These are phyloP conservation scores for Synanthedon vespiformis DNA, from an alignment of 2,888 invertebrate genomes.

Conservation along the genomic window DNA sequence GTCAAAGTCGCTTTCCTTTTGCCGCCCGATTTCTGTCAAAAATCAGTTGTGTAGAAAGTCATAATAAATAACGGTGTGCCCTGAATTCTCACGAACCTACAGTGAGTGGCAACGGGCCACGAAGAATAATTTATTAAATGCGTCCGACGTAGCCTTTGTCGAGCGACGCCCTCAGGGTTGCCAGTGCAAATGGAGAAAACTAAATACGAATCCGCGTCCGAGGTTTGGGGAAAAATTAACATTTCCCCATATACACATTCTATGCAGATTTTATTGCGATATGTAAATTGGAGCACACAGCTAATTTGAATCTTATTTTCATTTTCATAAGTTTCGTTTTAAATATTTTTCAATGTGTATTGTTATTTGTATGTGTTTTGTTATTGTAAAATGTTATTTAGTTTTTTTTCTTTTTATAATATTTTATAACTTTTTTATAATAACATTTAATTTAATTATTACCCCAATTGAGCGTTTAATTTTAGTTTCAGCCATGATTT, in stretches of 20 bases:
- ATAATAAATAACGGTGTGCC: constrained; percentile 32
- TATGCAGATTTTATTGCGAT: neutral
- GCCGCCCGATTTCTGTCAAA: constrained; percentile 10
- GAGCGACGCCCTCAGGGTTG: constrained; percentile 26
- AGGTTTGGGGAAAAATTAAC: neutral
- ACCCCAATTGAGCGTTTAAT: too few relatives aligned
- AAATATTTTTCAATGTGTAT: too few relatives aligned
- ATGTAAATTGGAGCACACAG: too few relatives aligned
- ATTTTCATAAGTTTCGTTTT: too few relatives aligned
- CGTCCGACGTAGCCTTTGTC: constrained; percentile 36
- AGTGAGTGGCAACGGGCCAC: constrained; percentile 34
- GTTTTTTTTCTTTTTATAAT: too few relatives aligned
- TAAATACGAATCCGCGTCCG: neutral
- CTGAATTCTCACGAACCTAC: constrained; percentile 27
- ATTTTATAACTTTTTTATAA: too few relatives aligned
- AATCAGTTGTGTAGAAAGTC: constrained; percentile 27
- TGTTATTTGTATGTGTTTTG: too few relatives aligned
- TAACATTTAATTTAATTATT: too few relatives aligned
- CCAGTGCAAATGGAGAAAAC: constrained; percentile 4
- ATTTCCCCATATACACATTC: neutral
- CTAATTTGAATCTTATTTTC: too few relatives aligned
- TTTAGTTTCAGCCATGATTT: too few relatives aligned
- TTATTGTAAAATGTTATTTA: too few relatives aligned
- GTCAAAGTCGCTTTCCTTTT: neutral
- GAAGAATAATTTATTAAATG: constrained; percentile 56